Conservation (phyloP, 2,113 vertebrate species). For the Aplodontia rufa region DNA sequence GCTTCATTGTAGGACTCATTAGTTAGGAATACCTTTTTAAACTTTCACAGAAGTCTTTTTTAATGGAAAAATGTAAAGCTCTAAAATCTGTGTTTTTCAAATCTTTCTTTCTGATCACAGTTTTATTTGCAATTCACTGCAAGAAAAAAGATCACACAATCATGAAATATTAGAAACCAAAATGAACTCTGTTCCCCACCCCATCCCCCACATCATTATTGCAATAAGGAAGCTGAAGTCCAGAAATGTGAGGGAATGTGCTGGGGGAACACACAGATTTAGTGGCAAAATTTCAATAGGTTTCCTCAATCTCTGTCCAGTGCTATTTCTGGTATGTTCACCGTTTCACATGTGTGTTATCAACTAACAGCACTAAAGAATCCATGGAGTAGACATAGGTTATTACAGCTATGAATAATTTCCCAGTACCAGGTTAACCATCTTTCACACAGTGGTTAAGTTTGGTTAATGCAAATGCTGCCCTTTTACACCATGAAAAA, state of each 20-base stretch:
- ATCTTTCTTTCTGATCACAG: not conserved
- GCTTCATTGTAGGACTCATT: not conserved
- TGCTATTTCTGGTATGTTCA: not conserved
- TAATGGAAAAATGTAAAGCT: not conserved
- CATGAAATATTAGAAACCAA: not conserved
- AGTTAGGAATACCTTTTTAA: not conserved
- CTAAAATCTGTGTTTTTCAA: not conserved
- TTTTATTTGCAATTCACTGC: constrained; percentile 16
- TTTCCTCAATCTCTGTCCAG: not conserved
- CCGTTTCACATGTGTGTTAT: not conserved
- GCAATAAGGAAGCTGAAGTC: not conserved
- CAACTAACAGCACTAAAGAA: not conserved
- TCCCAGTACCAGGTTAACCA: not conserved
- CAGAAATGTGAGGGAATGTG: not conserved
- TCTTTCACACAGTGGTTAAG: not conserved
- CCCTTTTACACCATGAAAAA: not conserved
- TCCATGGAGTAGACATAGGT: not conserved
- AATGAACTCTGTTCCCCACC: not conserved
- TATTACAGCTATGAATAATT: not conserved
- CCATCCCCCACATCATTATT: not conserved
- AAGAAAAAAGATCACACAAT: not conserved
- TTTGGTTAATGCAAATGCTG: not conserved
- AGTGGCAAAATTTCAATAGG: not conserved
- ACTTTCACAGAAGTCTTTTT: not conserved
- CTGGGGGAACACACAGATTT: not conserved